A percentile compares a stretch with the other conserved stretches of the same genome.
phyloP scores from a whole-genome alignment of 2,113 vertebrate genomes.

The Hystrix brachyura region DNA sequence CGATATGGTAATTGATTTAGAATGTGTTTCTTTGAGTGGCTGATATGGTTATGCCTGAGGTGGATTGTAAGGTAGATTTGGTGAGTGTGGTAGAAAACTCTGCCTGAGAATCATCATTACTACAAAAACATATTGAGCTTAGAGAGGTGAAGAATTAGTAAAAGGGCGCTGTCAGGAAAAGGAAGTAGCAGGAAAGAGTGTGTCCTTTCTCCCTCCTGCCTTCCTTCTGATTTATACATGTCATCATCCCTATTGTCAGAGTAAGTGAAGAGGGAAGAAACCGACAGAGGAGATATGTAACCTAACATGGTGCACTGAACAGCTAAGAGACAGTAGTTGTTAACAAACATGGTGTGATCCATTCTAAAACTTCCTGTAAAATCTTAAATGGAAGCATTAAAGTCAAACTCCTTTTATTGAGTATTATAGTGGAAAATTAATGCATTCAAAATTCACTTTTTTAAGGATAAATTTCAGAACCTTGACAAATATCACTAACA shows the following conservation, averaged over 20 bases:
- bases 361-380: neutral
- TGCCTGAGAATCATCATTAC: neutral
- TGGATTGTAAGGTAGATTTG: neutral
- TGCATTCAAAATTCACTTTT: neutral
- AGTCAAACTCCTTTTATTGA: neutral
- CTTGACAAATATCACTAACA: neutral
- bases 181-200: neutral
- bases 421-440: neutral
- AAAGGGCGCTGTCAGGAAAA: neutral
- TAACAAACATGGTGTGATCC: neutral
- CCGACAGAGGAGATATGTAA: neutral
- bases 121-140: neutral
- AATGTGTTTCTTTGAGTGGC: neutral
- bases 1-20: neutral
- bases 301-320: neutral
- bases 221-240: neutral
- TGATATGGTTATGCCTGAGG: neutral
- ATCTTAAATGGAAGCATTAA: neutral
- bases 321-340: neutral
- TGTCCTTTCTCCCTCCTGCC: neutral
- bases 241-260: neutral
- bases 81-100: neutral
- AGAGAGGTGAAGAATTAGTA: neutral
- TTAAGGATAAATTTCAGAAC: neutral
- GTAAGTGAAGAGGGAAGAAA: neutral